phyloP scores from a whole-genome alignment of 2,888 invertebrate genomes.

The Caenorhabditis sp. region DNA sequence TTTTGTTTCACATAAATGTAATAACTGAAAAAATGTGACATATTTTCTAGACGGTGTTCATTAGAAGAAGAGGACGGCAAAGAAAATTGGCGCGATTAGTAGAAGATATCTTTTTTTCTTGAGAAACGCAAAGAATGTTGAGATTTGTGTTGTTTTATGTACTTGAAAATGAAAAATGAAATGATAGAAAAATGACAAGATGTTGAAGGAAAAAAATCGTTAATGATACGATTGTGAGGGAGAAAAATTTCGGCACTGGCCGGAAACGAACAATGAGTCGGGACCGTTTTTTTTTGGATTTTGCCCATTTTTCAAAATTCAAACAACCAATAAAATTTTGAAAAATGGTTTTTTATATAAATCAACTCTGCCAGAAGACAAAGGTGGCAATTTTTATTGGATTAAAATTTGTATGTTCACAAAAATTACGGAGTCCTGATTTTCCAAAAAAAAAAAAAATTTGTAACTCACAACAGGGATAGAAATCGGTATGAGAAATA shows the following conservation, averaged over 20 bases:
- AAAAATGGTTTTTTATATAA: too few species aligned
- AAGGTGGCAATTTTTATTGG: too few species aligned
- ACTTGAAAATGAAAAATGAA: slow-evolving; percentile 1
- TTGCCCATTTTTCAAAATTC: too few species aligned
- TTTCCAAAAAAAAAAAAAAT: too few species aligned
- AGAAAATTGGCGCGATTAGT: neutral
- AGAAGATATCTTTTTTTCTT: neutral
- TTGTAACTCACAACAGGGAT: too few species aligned
- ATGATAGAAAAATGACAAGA: neutral
- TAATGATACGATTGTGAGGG: neutral
- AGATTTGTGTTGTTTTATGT: neutral
- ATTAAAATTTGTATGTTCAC: too few species aligned
- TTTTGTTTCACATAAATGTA: neutral
- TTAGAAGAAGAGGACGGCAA: neutral
- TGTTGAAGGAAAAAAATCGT: neutral
- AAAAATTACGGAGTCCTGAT: too few species aligned
- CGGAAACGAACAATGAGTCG: too few species aligned
- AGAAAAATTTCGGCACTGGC: neutral
- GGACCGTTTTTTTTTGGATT: too few species aligned
- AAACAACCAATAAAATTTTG: too few species aligned
- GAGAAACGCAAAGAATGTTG: neutral
- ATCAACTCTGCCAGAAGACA: too few species aligned
- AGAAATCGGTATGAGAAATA: too few species aligned
- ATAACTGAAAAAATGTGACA: slow-evolving; percentile 12
- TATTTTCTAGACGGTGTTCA: neutral